phyloP scores from a whole-genome alignment of 2,797 vertebrate species.

The Muscicapa striata region DNA sequence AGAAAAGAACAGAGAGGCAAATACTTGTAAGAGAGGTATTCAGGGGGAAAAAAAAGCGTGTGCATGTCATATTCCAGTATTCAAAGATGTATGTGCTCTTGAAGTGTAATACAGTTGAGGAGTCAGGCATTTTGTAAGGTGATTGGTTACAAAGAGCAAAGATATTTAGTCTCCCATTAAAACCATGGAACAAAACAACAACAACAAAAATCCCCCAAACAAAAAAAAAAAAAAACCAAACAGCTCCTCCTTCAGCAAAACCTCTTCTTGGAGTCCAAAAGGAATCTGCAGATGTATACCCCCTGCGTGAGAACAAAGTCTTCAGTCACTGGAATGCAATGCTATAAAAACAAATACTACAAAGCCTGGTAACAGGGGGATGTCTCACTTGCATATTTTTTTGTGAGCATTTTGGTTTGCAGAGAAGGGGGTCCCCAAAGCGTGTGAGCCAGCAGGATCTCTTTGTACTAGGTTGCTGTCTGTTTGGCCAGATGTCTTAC shows the following conservation, averaged over 20 bases:
- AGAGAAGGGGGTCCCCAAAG: constrained; percentile 74
- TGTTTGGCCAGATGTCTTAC: constrained; percentile 95
- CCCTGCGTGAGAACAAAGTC: constrained; percentile 72
- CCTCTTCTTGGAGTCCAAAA: constrained; percentile 26
- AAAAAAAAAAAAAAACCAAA: background rate
- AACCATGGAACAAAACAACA: background rate
- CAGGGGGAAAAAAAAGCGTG: background rate
- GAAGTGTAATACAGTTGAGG: background rate
- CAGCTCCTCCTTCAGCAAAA: constrained; percentile 14
- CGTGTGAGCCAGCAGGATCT: constrained; percentile 79
- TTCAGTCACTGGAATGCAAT: constrained; percentile 75
- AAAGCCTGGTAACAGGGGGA: constrained; percentile 81
- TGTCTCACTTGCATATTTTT: constrained; percentile 79
- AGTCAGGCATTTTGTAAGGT: background rate
- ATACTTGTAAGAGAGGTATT: constrained; percentile 3
- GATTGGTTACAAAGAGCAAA: background rate
- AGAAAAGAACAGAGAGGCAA: background rate
- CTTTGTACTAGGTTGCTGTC: constrained; percentile 83
- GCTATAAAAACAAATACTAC: constrained; percentile 84
- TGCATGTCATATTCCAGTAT: background rate
- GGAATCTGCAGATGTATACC: constrained; percentile 64
- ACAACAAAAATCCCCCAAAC: background rate
- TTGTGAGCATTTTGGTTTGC: constrained; percentile 80
- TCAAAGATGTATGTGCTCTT: background rate
- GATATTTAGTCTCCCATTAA: background rate